These are phyloP conservation scores for Ophiodon elongatus DNA, from an alignment of 2,113 vertebrate genomes.

Conservation along the genomic window DNA sequence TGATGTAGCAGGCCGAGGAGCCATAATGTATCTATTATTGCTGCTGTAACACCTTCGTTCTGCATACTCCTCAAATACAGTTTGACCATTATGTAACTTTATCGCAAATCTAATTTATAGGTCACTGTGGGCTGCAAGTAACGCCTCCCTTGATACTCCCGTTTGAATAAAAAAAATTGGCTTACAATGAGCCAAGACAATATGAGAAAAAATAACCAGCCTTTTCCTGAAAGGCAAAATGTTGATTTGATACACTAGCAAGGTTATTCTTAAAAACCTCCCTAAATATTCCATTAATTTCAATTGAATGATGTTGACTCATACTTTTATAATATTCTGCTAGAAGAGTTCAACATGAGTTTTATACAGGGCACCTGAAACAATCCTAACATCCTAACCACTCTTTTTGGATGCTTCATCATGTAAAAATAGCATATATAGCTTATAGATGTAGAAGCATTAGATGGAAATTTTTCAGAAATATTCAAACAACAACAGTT, in stretches of 20 bases:
- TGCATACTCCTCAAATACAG: not conserved
- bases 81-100: not conserved
- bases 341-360: not conserved
- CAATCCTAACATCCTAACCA: not conserved
- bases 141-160: not conserved
- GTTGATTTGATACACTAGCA: not conserved
- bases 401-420: not conserved
- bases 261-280: not conserved
- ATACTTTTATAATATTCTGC: not conserved
- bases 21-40: slow-evolving; percentile 23
- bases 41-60: slow-evolving; percentile 31
- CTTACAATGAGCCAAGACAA: not conserved
- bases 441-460: not conserved
- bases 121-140: not conserved
- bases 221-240: not conserved
- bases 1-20: slow-evolving; percentile 61
- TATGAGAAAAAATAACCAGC: not conserved
- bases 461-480: not conserved
- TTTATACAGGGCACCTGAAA: not conserved
- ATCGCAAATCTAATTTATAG: not conserved
- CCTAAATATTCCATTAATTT: not conserved
- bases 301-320: not conserved
- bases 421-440: not conserved
- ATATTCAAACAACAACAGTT: not conserved
- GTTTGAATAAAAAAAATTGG: not conserved